phyloP scores from a whole-genome alignment of 2,113 vertebrate genomes.

The Poeciliopsis turrubarensis region DNA sequence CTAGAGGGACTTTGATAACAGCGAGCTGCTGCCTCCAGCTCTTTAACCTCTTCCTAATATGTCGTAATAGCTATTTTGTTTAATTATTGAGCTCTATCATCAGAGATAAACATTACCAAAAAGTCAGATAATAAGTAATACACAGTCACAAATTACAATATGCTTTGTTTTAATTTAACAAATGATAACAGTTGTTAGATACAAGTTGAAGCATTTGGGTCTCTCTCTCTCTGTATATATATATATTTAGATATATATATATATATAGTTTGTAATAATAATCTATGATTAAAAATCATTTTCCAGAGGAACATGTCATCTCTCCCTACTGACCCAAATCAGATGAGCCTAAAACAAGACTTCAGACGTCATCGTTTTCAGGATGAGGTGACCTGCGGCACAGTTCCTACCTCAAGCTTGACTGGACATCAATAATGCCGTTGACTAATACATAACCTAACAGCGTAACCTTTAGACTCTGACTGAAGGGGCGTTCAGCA shows the following conservation, averaged over 20 bases:
- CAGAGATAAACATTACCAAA: background rate
- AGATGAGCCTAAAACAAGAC: background rate
- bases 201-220: background rate
- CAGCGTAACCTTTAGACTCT: slow-evolving; percentile 39
- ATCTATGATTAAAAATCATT: background rate
- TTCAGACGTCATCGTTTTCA: background rate
- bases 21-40: background rate
- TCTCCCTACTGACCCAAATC: background rate
- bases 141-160: background rate
- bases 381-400: background rate
- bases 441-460: slow-evolving; percentile 34
- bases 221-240: too few relatives aligned
- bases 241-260: too few relatives aligned
- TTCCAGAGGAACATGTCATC: background rate
- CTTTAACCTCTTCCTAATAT: too few relatives aligned
- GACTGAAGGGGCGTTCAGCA: slow-evolving; percentile 30
- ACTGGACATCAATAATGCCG: background rate
- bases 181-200: background rate
- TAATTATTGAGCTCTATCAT: background rate
- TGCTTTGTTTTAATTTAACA: background rate
- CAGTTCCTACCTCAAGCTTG: background rate
- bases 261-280: too few relatives aligned
- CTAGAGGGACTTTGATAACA: background rate
- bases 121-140: background rate
- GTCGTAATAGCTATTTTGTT: background rate